Percentiles rank a stretch among this genome's conserved stretches.
Conservation (phyloP, 1,140 invertebrate genomes). For the Sitobion miscanthi region DNA sequence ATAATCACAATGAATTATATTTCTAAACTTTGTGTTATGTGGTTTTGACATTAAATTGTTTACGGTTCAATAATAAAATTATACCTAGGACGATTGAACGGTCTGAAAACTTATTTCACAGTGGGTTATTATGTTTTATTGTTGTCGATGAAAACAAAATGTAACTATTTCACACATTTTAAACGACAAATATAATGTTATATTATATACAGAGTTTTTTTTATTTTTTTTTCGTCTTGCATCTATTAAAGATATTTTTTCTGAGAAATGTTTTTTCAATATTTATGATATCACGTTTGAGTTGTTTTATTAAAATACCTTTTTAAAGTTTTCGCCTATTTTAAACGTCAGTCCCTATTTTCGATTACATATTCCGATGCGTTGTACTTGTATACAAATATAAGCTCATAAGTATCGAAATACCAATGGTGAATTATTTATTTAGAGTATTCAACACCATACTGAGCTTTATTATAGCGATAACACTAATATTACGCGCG, state of each 20-base stretch:
- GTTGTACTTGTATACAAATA: background rate
- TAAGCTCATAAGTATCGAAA: background rate
- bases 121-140: background rate
- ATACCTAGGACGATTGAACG: background rate
- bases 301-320: background rate
- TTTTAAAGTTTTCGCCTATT: background rate
- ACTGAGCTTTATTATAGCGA: background rate
- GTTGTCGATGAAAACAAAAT: background rate
- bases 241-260: background rate
- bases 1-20: background rate
- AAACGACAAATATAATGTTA: background rate
- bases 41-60: background rate
- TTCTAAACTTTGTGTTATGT: background rate
- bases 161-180: background rate
- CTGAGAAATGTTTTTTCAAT: background rate
- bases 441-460: background rate
- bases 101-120: background rate
- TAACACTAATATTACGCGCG: background rate
- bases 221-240: background rate
- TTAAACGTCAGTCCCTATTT: background rate
- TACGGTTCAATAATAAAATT: background rate
- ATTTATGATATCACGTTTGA: background rate
- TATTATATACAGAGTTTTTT: background rate
- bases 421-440: background rate
- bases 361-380: background rate